A percentile compares a stretch with the other conserved stretches of the same genome.
These are phyloP conservation scores for Zaprionus obscuricornis DNA, from an alignment of 2,888 invertebrate genomes.

Conservation along the genomic window DNA sequence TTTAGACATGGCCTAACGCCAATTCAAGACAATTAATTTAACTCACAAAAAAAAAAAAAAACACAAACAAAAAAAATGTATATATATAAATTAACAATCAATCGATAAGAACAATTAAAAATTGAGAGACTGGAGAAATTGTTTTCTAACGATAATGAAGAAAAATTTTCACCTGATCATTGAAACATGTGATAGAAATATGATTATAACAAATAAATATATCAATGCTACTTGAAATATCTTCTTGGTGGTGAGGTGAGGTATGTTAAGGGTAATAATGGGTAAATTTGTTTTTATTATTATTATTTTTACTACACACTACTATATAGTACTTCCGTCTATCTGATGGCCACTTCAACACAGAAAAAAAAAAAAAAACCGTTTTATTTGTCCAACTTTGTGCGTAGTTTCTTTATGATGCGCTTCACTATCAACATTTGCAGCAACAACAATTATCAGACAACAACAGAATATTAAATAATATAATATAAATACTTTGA, in stretches of 20 bases:
- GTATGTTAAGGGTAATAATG: too few species aligned
- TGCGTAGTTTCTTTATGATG: slow-evolving; percentile 25
- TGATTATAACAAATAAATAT: too few species aligned
- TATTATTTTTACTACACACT: too few species aligned
- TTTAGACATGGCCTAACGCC: slow-evolving; percentile 46
- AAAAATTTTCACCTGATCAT: slow-evolving; percentile 18
- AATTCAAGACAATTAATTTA: slow-evolving; percentile 25
- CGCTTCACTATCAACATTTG: slow-evolving; percentile 27
- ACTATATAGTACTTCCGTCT: slow-evolving; percentile 54
- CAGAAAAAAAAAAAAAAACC: too few species aligned
- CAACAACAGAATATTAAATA: too few species aligned
- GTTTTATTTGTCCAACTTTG: slow-evolving; percentile 32
- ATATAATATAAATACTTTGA: too few species aligned
- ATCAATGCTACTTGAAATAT: too few species aligned
- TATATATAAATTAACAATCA: slow-evolving; percentile 6
- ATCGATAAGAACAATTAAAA: background rate
- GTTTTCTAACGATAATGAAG: slow-evolving; percentile 10
- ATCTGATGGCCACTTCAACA: slow-evolving; percentile 34
- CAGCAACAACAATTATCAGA: too few species aligned
- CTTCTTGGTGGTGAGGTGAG: too few species aligned
- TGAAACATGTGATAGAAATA: slow-evolving; percentile 39
- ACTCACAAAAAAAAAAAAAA: too few species aligned
- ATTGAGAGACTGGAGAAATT: background rate
- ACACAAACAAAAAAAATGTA: too few species aligned
- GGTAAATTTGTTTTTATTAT: too few species aligned